Evolutionary conservation across 1,140 invertebrate genomes (phyloP), one percentile per base, ranked within the genome.

Genomic region (Platyscapa corneri): DNA sequence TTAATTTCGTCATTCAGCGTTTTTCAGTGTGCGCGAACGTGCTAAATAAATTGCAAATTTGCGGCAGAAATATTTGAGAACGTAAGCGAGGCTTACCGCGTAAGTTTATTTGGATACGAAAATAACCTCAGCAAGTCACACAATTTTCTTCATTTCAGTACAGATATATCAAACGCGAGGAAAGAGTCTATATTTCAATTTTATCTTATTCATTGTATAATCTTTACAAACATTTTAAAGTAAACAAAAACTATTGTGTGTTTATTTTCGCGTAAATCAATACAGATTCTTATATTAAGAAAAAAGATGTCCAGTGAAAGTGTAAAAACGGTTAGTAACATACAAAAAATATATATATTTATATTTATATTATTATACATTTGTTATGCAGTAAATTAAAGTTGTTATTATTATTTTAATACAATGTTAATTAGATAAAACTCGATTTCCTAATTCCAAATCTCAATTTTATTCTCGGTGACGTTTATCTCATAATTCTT

Each of bases 271-370:
- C 56, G n/a, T n/a, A n/a, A 27, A 23, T 7, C 23, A 60, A 60
- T 23, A 60, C 14, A 27, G 6, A 60, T 6, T 27, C 27, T 60
- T 60, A 7, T 60, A 60, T 27, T 67, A 34, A 67, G 30, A 56
- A 65, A 5, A 88, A 89, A 87, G 84, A 93, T 93, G 92, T 93
- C 92, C n/a, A 92, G 88, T 75, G 92, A 93, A 86, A 92, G 91
- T 83, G 89, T 93, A 18, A 93, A 92, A 92, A 91, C 92, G 86
- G 92, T 93, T 83, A 89, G 89, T 89, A 46, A 7, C 37, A n/a
- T n/a, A n/a, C n/a, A n/a, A n/a, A n/a, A n/a, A n/a, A n/a, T n/a
- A n/a, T n/a, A n/a, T n/a, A n/a, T n/a, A n/a, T n/a, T 0, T 5
- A 16, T 46, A 18, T 76, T 49, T 14, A 49, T 49, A 14, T 76